These are phyloP conservation scores for Unio pictorum DNA, from an alignment of 2,888 invertebrate species.

Conservation along the genomic window DNA sequence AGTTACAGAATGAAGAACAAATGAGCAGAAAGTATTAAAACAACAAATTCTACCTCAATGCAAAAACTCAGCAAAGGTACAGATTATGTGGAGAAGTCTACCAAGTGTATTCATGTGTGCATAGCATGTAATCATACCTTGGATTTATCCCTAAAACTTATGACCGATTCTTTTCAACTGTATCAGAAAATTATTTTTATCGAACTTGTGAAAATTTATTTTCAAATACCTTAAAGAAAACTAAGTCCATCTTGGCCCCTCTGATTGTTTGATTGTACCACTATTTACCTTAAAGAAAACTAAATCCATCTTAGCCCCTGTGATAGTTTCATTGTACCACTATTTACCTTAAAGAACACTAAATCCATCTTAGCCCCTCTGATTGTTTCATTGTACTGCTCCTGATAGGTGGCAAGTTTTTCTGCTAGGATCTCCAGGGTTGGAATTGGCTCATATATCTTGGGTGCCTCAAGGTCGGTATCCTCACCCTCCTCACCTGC, in stretches of 20 bases:
- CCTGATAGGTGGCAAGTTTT: slow-evolving; percentile 62
- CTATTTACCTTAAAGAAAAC: slow-evolving; percentile 71
- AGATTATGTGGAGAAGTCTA: no score
- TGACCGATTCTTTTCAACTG: no score
- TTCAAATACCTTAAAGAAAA: slow-evolving; percentile 70
- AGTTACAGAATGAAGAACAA: no score
- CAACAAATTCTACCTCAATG: no score
- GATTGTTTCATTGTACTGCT: slow-evolving; percentile 70
- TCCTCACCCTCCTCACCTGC: slow-evolving; percentile 94
- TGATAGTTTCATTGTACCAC: slow-evolving; percentile 67
- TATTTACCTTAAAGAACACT: slow-evolving; percentile 71
- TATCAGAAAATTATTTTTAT: not conserved
- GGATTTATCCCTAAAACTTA: no score
- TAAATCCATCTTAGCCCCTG: slow-evolving; percentile 71
- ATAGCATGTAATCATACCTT: no score
- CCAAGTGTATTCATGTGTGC: no score
- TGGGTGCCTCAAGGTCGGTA: slow-evolving; percentile 94
- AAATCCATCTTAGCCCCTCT: slow-evolving; percentile 71
- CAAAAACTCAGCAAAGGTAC: no score
- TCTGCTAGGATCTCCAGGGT: slow-evolving; percentile 82
- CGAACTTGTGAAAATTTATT: not conserved
- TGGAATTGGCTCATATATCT: slow-evolving; percentile 88
- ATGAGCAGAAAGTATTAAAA: no score
- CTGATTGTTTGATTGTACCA: slow-evolving; percentile 71
- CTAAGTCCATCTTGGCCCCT: slow-evolving; percentile 71